Evolutionary conservation across 2,797 vertebrate genomes (phyloP).

Genomic region (Sylvia borin): DNA sequence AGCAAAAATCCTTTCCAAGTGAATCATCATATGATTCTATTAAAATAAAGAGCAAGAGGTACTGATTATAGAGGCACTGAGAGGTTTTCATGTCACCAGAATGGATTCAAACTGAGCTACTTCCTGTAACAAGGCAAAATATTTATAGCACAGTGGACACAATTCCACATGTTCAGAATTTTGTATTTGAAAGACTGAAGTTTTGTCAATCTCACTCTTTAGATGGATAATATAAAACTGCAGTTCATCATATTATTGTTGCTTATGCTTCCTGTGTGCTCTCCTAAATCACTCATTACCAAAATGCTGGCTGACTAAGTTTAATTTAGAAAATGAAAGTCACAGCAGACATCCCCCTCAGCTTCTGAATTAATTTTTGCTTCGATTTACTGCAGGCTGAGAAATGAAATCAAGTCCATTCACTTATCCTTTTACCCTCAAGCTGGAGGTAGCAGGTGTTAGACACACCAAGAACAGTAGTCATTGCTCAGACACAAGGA

Average conservation of each 20-base stretch:
- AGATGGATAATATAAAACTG: background rate
- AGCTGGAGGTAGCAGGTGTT: background rate
- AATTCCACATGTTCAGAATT: background rate
- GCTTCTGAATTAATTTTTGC: background rate
- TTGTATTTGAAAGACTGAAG: background rate
- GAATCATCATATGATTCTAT: background rate
- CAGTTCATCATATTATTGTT: background rate
- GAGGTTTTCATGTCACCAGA: background rate
- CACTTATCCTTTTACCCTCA: background rate
- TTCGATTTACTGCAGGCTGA: background rate
- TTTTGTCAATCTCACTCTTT: background rate
- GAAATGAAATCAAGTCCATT: background rate
- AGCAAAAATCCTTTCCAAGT: background rate
- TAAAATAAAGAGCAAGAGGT: background rate
- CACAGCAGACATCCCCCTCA: background rate
- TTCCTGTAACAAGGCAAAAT: background rate
- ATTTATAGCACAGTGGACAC: background rate
- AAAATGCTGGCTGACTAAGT: background rate
- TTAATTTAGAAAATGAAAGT: slow-evolving; percentile 18
- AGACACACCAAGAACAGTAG: background rate
- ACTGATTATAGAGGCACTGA: background rate
- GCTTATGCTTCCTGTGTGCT: background rate
- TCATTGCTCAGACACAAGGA: background rate
- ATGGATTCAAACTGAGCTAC: background rate
- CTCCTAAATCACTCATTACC: background rate